Evolutionary conservation across 2,113 vertebrate genomes (phyloP).

Genomic region (Entomyzon cyanotis): DNA sequence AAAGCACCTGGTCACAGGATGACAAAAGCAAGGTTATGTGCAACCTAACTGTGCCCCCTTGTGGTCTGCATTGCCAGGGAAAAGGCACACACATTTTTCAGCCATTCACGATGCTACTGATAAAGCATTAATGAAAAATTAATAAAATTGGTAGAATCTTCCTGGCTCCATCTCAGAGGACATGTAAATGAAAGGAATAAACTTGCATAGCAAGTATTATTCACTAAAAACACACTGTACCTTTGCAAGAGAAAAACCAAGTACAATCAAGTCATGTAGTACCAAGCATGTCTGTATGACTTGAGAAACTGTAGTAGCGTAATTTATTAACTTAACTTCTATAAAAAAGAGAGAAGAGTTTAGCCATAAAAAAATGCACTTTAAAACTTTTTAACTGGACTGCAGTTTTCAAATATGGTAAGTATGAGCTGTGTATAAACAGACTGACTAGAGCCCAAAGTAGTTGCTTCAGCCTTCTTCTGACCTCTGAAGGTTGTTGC

Average conservation of each 20-base stretch:
- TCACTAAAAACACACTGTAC: neutral
- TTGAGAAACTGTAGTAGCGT: neutral
- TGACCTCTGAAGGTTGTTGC: neutral
- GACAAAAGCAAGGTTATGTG: neutral
- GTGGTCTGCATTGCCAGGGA: neutral
- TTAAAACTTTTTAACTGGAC: neutral
- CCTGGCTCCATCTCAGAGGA: neutral
- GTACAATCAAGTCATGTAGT: neutral
- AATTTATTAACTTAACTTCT: neutral
- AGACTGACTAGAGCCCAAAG: neutral
- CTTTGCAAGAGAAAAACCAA: neutral
- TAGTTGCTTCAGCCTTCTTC: neutral
- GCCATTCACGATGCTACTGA: neutral
- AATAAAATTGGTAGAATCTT: neutral
- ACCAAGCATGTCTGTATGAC: neutral
- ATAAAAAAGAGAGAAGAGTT: neutral
- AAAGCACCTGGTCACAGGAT: neutral
- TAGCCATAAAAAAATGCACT: neutral
- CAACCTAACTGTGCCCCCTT: slow-evolving; percentile 13
- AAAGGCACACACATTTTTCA: neutral
- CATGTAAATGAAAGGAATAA: neutral
- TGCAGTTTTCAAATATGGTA: neutral
- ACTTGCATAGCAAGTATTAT: neutral
- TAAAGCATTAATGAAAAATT: neutral
- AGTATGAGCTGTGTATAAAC: neutral